These are phyloP conservation scores for Tricholauxania praeusta DNA, from an alignment of 2,888 invertebrate genomes.

Conservation along the genomic window DNA sequence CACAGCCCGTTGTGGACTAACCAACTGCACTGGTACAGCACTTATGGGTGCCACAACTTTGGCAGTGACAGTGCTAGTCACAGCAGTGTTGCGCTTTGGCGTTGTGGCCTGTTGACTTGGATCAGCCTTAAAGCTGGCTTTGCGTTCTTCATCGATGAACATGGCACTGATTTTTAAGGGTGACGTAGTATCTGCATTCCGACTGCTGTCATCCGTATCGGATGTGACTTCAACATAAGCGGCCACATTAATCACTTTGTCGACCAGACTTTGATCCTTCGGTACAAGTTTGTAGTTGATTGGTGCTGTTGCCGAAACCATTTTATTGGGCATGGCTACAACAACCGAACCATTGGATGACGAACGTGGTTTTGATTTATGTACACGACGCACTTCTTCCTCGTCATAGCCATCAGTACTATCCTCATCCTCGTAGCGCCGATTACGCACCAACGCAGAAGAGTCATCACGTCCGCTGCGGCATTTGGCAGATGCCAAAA, in stretches of 20 bases:
- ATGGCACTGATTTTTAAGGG: constrained; percentile 67
- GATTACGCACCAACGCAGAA: constrained; percentile 78
- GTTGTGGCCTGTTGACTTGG: constrained; percentile 57
- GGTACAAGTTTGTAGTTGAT: constrained; percentile 60
- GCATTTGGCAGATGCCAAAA: constrained; percentile 87
- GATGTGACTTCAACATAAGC: constrained; percentile 67
- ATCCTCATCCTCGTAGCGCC: constrained; percentile 72
- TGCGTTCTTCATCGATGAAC: constrained; percentile 68
- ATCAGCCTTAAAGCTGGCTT: constrained; percentile 67
- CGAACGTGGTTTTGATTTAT: constrained; percentile 66
- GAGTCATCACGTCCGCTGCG: constrained; percentile 84
- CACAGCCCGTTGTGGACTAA: constrained; percentile 50
- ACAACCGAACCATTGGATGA: constrained; percentile 47
- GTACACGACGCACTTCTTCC: constrained; percentile 66
- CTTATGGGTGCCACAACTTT: constrained; percentile 47
- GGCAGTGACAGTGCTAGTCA: constrained; percentile 29
- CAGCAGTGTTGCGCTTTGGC: constrained; percentile 37
- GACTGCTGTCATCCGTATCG: constrained; percentile 67
- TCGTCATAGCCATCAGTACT: constrained; percentile 67
- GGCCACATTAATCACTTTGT: constrained; percentile 67
- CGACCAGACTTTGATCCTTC: constrained; percentile 63
- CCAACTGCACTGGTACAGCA: constrained; percentile 46
- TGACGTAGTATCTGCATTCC: constrained; percentile 64
- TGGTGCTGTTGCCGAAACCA: constrained; percentile 51
- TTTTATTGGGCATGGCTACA: constrained; percentile 51